phyloP scores from a whole-genome alignment of 2,888 invertebrate genomes.

The Chouioia cunea region DNA sequence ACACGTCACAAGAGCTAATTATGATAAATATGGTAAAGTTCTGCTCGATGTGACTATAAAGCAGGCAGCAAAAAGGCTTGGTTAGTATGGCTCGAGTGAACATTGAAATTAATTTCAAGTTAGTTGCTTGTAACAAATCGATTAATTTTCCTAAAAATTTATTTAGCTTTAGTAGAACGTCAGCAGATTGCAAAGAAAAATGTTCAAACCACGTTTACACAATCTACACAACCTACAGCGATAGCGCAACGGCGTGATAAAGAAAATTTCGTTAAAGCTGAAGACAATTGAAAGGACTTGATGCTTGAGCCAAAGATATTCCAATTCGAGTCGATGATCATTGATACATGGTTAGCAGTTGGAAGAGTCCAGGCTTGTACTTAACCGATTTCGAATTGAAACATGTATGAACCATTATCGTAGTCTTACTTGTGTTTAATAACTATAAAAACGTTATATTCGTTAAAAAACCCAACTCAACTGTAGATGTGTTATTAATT shows the following conservation, averaged over 20 bases:
- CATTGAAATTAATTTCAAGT: slow-evolving; percentile 17
- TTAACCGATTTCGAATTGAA: too few relatives aligned
- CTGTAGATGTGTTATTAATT: too few relatives aligned
- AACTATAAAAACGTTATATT: too few relatives aligned
- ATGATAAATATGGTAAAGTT: slow-evolving; percentile 84
- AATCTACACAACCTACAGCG: slow-evolving; percentile 18
- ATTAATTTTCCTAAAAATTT: not conserved
- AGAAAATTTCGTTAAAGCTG: slow-evolving; percentile 45
- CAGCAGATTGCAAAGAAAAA: slow-evolving; percentile 8
- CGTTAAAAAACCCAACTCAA: too few relatives aligned
- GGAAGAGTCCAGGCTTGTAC: too few relatives aligned
- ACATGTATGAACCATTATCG: too few relatives aligned
- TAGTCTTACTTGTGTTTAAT: too few relatives aligned
- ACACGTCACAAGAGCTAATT: slow-evolving; percentile 90
- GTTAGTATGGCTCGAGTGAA: slow-evolving; percentile 47
- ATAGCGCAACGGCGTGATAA: not conserved
- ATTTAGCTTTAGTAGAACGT: slow-evolving; percentile 29
- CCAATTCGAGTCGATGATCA: too few relatives aligned
- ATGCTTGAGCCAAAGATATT: too few relatives aligned
- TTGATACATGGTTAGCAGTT: too few relatives aligned
- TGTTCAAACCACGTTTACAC: too few relatives aligned
- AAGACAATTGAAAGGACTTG: too few relatives aligned
- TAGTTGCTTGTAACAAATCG: slow-evolving; percentile 3
- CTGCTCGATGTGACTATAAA: slow-evolving; percentile 82
- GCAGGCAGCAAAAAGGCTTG: slow-evolving; percentile 76